Base-by-base conservation (phyloP, 2,113 vertebrate species). In the Australoheros scitulus region DNA sequence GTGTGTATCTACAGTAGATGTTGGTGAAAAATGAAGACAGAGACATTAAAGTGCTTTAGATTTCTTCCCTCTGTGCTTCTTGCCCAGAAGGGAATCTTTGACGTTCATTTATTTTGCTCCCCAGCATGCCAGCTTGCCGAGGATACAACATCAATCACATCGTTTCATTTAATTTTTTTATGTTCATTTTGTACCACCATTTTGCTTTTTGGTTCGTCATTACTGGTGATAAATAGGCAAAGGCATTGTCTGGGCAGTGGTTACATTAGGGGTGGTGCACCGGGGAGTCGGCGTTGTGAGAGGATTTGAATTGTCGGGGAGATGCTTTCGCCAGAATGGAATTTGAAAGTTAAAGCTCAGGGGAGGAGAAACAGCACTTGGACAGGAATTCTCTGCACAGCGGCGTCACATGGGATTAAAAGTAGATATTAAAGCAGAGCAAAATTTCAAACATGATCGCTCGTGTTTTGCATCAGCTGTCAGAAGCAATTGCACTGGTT, bases 31-130 rank as follows among this genome's bases (percentile, higher is more conserved):
- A 92, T 88, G 77, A 56, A 89, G 83, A 90, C 81, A 57, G 56
- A 88, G 87, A 89, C 87, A 91, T 91, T 91, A 87, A 87, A 93
- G 82, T 78, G 60, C 87, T 91, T 92, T 88, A 77, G 84, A 91
- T 91, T 90, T 88, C 87, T 87, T 84, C 76, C 81, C 85, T 79
- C 82, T 84, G 77, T 72, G 88, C 87, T 82, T 79, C 57, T 82
- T 87, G 86, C 91, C 87, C 86, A 87, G 82, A 86, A 90, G 90
- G 80, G 88, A 85, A 90, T 90, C 84, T 88, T 83, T 88, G 85
- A 81, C 74, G 58, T 89, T 88, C 76, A 90, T 92, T 90, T 90
- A 60, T 89, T 88, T 85, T 11, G 61, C 83, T 88, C 82, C 87
- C 87, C 79, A 38, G 88, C n/a, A 80, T 81, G 77, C 79, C 83